phyloP scores from a whole-genome alignment of 2,797 vertebrate species.

The Poecilia gillii region DNA sequence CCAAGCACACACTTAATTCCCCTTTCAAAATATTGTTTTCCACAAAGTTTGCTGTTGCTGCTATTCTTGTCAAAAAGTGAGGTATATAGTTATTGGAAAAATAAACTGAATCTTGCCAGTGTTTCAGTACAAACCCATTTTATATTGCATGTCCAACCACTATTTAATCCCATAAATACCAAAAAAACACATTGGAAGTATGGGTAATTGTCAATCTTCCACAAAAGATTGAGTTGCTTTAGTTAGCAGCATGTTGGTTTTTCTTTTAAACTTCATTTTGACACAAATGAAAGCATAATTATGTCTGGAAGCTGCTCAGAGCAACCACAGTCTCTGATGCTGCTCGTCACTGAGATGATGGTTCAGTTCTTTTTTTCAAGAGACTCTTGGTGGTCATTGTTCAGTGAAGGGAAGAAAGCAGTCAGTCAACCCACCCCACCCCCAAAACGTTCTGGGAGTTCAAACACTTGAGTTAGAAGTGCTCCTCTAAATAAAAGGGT shows the following conservation, averaged over 20 bases:
- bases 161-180: conserved; percentile 30
- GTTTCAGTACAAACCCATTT: conserved; percentile 38
- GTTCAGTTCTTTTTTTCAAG: conserved; percentile 63
- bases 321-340: conserved; percentile 35
- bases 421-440: conserved; percentile 33
- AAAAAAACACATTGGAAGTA: conserved; percentile 55
- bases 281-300: conserved; percentile 47
- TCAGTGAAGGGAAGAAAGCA: conserved; percentile 43
- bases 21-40: conserved; percentile 47
- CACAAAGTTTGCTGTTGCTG: conserved; percentile 40
- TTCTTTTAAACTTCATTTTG: conserved; percentile 51
- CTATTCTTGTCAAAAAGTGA: conserved; percentile 53
- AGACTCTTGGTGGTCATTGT: conserved; percentile 57
- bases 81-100: conserved; percentile 48
- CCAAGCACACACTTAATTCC: conserved; percentile 25
- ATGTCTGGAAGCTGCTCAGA: conserved; percentile 58
- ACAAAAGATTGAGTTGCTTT: conserved; percentile 24
- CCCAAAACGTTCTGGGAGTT: conserved; percentile 40
- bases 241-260: conserved; percentile 41
- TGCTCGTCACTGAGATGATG: conserved; percentile 35
- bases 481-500: conserved; percentile 45
- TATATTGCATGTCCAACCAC: conserved; percentile 24
- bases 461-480: conserved; percentile 55
- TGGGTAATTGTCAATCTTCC: conserved; percentile 28
- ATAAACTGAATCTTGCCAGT: conserved; percentile 37